Conservation (phyloP, 2,888 invertebrate genomes). For the Drosophila meridiana region DNA sequence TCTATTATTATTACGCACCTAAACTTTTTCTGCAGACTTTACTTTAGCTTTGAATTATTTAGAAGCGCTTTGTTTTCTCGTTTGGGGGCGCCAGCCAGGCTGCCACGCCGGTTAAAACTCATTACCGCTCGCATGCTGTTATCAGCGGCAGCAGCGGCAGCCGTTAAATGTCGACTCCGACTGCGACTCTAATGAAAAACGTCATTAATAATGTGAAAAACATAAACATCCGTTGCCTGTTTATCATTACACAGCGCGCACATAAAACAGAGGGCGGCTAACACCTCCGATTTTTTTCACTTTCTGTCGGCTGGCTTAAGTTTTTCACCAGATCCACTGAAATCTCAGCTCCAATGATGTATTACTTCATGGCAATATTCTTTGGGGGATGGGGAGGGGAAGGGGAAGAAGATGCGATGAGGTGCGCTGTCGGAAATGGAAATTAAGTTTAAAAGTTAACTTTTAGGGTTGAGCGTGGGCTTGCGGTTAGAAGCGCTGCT, state of each 20-base stretch:
- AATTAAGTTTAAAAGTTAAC: slow-evolving; percentile 50
- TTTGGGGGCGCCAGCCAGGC: not conserved
- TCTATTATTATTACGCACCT: slow-evolving; percentile 21
- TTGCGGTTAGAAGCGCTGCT: slow-evolving; percentile 13
- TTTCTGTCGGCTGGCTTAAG: slow-evolving; percentile 42
- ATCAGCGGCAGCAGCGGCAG: slow-evolving; percentile 48
- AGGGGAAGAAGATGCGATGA: no score
- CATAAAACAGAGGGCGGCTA: slow-evolving; percentile 64
- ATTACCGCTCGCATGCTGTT: slow-evolving; percentile 61
- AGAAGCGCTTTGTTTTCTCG: slow-evolving; percentile 47
- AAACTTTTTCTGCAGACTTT: slow-evolving; percentile 37
- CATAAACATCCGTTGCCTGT: slow-evolving; percentile 77
- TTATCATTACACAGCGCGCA: slow-evolving; percentile 68
- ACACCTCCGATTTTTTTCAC: slow-evolving; percentile 37
- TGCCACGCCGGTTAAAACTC: slow-evolving; percentile 42
- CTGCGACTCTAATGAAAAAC: slow-evolving; percentile 75
- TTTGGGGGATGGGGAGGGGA: not conserved
- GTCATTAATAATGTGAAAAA: slow-evolving; percentile 79
- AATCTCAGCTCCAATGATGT: slow-evolving; percentile 74
- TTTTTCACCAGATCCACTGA: slow-evolving; percentile 24
- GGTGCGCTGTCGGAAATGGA: slow-evolving; percentile 44
- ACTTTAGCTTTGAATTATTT: slow-evolving; percentile 60
- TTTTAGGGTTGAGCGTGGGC: slow-evolving; percentile 21
- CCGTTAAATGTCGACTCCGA: slow-evolving; percentile 61
- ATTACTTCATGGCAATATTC: slow-evolving; percentile 45